These are phyloP conservation scores for Dallia pectoralis DNA, from an alignment of 2,797 vertebrate genomes.

Conservation along the genomic window DNA sequence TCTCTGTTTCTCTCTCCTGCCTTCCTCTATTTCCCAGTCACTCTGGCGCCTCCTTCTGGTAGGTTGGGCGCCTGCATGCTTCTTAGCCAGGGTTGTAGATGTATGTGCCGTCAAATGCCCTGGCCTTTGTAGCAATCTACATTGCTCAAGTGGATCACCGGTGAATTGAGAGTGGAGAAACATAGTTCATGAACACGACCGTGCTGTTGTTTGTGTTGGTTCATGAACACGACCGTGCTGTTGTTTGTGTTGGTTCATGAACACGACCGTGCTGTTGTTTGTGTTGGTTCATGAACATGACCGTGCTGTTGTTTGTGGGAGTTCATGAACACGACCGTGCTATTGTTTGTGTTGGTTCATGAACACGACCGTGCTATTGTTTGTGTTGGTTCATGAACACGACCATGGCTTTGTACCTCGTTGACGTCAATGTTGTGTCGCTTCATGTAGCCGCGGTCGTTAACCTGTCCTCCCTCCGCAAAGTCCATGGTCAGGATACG, in stretches of 20 bases:
- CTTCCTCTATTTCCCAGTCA: background rate
- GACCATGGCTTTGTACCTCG: conserved; percentile 73
- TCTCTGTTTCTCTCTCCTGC: background rate
- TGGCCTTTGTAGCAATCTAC: background rate
- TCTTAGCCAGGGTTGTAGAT: background rate
- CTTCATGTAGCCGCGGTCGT: conserved; percentile 89
- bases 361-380: conserved; percentile 8
- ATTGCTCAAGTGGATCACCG: too few relatives aligned
- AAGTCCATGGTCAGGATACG: conserved; percentile 96
- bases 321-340: too few relatives aligned
- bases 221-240: too few relatives aligned
- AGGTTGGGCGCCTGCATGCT: background rate
- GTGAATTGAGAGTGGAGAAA: too few relatives aligned
- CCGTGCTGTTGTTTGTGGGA: background rate
- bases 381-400: background rate
- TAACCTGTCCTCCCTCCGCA: conserved; percentile 91
- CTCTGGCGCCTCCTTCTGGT: too few relatives aligned
- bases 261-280: conserved; percentile 15
- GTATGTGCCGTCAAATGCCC: background rate
- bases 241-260: background rate
- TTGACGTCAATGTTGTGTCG: conserved; percentile 85
- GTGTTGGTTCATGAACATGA: conserved; percentile 81
- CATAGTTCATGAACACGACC: background rate
- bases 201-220: too few relatives aligned
- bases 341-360: background rate